A percentile compares a stretch with the other conserved stretches of the same genome.
These are phyloP conservation scores for Scopus umbretta DNA, from an alignment of 2,113 vertebrate species.

Conservation along the genomic window DNA sequence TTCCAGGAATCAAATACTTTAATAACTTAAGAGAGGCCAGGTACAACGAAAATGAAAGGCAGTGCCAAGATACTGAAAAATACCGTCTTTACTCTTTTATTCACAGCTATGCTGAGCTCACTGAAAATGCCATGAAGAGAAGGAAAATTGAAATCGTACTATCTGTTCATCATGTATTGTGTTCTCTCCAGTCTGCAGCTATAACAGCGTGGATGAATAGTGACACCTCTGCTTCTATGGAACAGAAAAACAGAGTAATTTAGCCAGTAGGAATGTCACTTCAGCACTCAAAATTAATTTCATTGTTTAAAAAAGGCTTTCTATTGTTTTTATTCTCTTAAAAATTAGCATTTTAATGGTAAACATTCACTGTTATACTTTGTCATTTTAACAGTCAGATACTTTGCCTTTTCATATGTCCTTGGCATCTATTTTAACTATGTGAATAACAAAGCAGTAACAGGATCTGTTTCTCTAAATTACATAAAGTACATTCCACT, in stretches of 20 bases:
- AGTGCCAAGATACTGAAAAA: neutral
- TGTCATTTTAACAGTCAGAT: neutral
- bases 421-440: slow-evolving; percentile 26
- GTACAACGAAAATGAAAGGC: neutral
- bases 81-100: neutral
- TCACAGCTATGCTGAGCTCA: neutral
- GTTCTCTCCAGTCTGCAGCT: neutral
- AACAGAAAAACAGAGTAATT: slow-evolving; percentile 8
- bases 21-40: neutral
- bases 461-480: neutral
- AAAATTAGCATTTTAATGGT: neutral
- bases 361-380: neutral
- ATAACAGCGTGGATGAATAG: neutral
- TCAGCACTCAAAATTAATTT: neutral
- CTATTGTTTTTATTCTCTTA: neutral
- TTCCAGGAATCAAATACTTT: neutral
- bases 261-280: neutral
- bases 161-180: neutral
- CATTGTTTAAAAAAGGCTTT: neutral
- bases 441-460: neutral
- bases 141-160: neutral
- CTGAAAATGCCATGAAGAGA: neutral
- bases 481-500: neutral
- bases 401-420: neutral
- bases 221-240: neutral